Base-by-base conservation (phyloP, 2,888 invertebrate genomes). In the Drosophila peninsularis region DNA sequence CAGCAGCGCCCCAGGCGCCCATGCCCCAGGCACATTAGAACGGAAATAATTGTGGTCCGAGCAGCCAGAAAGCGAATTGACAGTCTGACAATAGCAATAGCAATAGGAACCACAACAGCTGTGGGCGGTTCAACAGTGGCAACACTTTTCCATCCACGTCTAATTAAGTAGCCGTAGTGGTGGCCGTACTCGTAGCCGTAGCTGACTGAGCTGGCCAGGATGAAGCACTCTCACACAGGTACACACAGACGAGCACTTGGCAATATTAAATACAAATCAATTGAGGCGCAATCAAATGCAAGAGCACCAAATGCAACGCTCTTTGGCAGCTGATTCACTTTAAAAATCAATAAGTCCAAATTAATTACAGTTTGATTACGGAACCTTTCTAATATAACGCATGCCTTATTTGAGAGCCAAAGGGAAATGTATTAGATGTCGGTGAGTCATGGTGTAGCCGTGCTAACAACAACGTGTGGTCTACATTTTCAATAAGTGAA, bases 11-110 rank as follows among this genome's bases (percentile, higher is more conserved):
- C 24, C 24, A 24, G 24, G 24, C n/a, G n/a, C n/a, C n/a, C n/a
- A n/a, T 58, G 58, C 62, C 50, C 62, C 50, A 50, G 56, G 53
- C 64, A 60, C 76, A 69, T 79, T 84, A 71, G 73, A 82, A 71
- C 86, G 82, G 69, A 82, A 88, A 78, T 83, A 79, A 85, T 88
- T 83, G 82, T 68, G 78, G 86, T 74, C 62, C 47, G 53, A 57
- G 52, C 67, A 62, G 34, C 57, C 63, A 52, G 21, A 36, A 21
- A 44, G n/a, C 13, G 61, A 49, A 65, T 54, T 41, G 53, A 37
- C 57, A 21, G 41, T 32, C 42, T 14, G 37, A 44, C 44, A 21
- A 37, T 50, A 45, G 57, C 44, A 21, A 37, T 45, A 42, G 61
- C 56, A 53, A 61, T 61, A 57, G 71, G 53, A 66, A 42, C 62